Conservation (phyloP, 2,113 vertebrate species). For the Chionomys nivalis region DNA sequence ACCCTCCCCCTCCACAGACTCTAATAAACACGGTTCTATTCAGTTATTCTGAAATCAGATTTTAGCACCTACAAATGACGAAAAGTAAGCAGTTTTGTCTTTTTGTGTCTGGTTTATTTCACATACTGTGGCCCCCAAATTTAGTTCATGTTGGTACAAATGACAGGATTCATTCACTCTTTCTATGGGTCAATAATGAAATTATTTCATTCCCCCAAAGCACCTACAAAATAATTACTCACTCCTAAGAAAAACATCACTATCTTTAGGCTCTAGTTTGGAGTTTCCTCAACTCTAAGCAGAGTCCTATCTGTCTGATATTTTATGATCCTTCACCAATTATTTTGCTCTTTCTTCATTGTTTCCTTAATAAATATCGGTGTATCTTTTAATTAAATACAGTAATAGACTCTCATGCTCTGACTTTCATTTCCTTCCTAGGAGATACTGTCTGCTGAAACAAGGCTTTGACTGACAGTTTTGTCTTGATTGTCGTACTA, state of each 20-base stretch:
- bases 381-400: neutral
- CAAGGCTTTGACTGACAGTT: neutral
- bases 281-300: neutral
- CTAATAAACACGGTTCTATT: neutral
- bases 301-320: neutral
- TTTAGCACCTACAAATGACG: neutral
- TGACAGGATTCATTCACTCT: neutral
- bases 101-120: neutral
- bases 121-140: neutral
- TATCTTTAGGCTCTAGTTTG: neutral
- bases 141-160: neutral
- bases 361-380: neutral
- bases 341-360: neutral
- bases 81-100: neutral
- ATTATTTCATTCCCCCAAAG: neutral
- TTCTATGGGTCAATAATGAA: neutral
- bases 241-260: neutral
- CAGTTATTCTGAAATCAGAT: neutral
- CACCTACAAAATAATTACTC: neutral
- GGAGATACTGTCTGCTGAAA: neutral
- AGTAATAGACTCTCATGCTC: neutral
- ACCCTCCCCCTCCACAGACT: neutral
- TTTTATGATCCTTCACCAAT: neutral
- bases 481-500: no score
- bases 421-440: neutral